A percentile compares a stretch with the other conserved stretches of the same genome.
phyloP scores from a whole-genome alignment of 2,888 invertebrate genomes.

The Drosophila dives region DNA sequence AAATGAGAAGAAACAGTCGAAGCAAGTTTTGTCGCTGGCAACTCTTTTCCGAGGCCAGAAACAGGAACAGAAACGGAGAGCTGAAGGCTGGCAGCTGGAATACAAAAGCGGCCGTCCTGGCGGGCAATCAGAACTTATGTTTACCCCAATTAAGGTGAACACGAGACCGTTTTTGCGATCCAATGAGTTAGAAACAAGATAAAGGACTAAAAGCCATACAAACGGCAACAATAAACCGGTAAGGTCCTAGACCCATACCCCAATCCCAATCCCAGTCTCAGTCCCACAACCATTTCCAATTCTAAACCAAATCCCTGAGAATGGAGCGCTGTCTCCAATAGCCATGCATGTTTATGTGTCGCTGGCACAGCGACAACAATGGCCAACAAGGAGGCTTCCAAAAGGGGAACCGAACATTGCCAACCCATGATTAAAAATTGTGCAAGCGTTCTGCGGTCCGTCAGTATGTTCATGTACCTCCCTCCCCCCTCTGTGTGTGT shows the following conservation, averaged over 20 bases:
- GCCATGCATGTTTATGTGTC: constrained; percentile 75
- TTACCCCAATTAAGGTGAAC: constrained; percentile 84
- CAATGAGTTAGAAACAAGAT: constrained; percentile 84
- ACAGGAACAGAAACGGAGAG: constrained; percentile 3
- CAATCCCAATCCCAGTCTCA: neutral
- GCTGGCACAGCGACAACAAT: constrained; percentile 61
- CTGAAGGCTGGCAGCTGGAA: constrained; percentile 8
- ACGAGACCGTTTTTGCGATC: constrained; percentile 82
- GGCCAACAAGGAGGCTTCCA: constrained; percentile 29
- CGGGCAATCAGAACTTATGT: constrained; percentile 77
- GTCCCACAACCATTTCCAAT: neutral
- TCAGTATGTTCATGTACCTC: neutral
- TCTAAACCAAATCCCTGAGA: constrained; percentile 8
- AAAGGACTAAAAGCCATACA: constrained; percentile 78
- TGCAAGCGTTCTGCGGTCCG: constrained; percentile 61
- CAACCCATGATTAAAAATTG: constrained; percentile 75
- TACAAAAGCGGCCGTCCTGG: constrained; percentile 52
- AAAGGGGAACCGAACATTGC: constrained; percentile 41
- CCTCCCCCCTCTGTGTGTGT: neutral
- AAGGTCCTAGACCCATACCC: constrained; percentile 19
- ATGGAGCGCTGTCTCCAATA: constrained; percentile 25
- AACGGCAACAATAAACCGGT: constrained; percentile 69
- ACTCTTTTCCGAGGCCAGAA: constrained; percentile 41
- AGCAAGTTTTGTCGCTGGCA: constrained; percentile 57
- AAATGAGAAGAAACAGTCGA: constrained; percentile 6